Percentiles rank a stretch among this genome's conserved stretches.
Conservation (phyloP, 1,140 invertebrate genomes). For the Drosophila melanica region DNA sequence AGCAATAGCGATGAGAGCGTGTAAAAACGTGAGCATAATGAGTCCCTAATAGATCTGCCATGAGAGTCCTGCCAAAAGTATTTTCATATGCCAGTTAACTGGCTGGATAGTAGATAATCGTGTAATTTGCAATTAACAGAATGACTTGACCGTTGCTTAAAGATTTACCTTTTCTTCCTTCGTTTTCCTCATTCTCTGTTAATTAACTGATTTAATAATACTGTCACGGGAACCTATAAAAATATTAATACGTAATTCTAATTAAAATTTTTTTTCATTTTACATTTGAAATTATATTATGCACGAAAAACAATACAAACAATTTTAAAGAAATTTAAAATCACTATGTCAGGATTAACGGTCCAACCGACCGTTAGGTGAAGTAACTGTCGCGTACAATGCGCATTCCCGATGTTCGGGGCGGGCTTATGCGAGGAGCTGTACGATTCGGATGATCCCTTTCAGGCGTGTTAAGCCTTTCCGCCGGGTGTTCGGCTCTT, state of each 20-base stretch:
- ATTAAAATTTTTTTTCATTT: too few relatives aligned
- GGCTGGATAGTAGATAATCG: too few relatives aligned
- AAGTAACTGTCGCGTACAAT: slow-evolving; percentile 9
- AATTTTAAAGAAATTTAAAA: neutral
- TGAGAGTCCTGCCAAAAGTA: neutral
- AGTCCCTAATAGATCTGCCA: slow-evolving; percentile 27
- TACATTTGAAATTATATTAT: neutral
- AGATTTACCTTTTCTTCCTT: too few relatives aligned
- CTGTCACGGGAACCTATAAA: too few relatives aligned
- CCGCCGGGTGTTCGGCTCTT: slow-evolving; percentile 4
- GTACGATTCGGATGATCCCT: neutral
- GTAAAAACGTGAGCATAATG: slow-evolving; percentile 9
- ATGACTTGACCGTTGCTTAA: too few relatives aligned
- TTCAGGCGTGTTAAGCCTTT: too few relatives aligned
- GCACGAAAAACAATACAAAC: neutral
- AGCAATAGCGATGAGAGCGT: neutral
- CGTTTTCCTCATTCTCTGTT: too few relatives aligned
- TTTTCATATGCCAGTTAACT: too few relatives aligned
- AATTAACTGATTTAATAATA: too few relatives aligned
- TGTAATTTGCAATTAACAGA: too few relatives aligned
- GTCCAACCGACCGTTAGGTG: neutral
- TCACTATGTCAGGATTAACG: too few relatives aligned
- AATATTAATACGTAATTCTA: too few relatives aligned
- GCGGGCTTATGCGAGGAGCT: neutral
- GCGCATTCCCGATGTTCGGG: neutral